Percentiles rank a stretch among this genome's conserved stretches.
Evolutionary conservation across 2,797 vertebrate species (phyloP).

Genomic region (Trichosurus vulpecula): DNA sequence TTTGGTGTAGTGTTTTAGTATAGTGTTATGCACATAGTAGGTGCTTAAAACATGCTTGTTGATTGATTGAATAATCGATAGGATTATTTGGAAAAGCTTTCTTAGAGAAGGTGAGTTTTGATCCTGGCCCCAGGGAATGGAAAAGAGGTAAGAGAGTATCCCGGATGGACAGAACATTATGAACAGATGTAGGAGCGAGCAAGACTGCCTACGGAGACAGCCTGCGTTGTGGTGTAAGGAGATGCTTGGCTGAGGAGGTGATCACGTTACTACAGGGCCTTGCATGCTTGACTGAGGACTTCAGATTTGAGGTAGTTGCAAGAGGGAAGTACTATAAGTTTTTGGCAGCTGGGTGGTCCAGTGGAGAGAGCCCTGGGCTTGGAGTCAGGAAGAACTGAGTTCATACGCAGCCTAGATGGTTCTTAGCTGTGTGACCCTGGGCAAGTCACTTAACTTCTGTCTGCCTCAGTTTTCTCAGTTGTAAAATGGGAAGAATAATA

Average conservation of each 20-base stretch:
- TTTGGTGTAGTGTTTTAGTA: too few species aligned
- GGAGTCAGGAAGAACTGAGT: neutral
- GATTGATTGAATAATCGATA: neutral
- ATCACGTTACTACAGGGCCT: neutral
- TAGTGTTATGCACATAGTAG: neutral
- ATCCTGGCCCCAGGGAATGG: conserved; percentile 26
- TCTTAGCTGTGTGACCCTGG: neutral
- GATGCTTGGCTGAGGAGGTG: conserved; percentile 1
- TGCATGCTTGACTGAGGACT: conserved; percentile 20
- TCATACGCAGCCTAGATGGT: neutral
- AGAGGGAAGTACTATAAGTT: neutral
- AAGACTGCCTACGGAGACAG: neutral
- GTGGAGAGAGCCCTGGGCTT: too few species aligned
- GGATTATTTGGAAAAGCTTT: neutral
- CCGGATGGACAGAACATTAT: conserved; percentile 18
- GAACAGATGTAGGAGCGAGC: conserved; percentile 18
- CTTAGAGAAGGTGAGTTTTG: neutral
- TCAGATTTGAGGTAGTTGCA: conserved; percentile 24
- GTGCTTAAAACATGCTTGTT: neutral
- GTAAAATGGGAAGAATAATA: neutral
- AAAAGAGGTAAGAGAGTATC: conserved; percentile 30
- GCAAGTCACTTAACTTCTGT: neutral
- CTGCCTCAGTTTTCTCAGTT: neutral
- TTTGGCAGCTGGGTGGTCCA: neutral
- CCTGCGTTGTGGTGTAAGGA: neutral